These are phyloP conservation scores for Galagoides demidoff DNA, from an alignment of 2,797 vertebrate genomes.

Conservation along the genomic window DNA sequence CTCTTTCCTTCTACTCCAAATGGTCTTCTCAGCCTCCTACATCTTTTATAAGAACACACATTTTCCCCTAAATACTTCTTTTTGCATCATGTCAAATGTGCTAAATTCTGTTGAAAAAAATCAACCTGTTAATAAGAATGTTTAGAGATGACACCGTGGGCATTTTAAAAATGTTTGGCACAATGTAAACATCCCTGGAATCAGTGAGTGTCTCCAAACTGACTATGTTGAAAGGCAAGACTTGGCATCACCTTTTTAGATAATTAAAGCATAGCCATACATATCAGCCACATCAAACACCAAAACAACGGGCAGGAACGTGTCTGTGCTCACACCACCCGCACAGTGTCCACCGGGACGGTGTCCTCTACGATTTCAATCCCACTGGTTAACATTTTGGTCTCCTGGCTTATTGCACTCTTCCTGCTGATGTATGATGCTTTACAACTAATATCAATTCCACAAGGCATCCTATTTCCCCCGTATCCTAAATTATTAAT, in stretches of 20 bases:
- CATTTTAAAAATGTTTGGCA: neutral
- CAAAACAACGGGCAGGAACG: rapidly evolving
- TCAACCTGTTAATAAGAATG: neutral
- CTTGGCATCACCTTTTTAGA: neutral
- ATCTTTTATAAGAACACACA: neutral
- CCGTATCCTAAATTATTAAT: slow-evolving; percentile 2
- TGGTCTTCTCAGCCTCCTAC: neutral
- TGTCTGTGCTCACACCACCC: no score
- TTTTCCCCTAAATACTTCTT: neutral
- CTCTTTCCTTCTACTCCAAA: neutral
- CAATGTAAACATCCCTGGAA: neutral
- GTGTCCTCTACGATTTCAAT: neutral
- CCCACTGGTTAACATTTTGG: neutral
- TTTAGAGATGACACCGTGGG: neutral
- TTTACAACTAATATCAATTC: neutral
- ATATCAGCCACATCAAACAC: neutral
- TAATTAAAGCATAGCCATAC: neutral
- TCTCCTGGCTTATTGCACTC: neutral
- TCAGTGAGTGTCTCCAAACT: neutral
- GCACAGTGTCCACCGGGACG: neutral
- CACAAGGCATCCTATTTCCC: neutral
- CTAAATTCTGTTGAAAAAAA: neutral
- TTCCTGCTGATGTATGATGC: no score
- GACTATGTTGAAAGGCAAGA: neutral
- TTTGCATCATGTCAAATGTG: neutral